Evolutionary conservation across 2,888 invertebrate genomes (phyloP), one percentile per base, ranked within the genome.

Genomic region (Nudaria mundana): DNA sequence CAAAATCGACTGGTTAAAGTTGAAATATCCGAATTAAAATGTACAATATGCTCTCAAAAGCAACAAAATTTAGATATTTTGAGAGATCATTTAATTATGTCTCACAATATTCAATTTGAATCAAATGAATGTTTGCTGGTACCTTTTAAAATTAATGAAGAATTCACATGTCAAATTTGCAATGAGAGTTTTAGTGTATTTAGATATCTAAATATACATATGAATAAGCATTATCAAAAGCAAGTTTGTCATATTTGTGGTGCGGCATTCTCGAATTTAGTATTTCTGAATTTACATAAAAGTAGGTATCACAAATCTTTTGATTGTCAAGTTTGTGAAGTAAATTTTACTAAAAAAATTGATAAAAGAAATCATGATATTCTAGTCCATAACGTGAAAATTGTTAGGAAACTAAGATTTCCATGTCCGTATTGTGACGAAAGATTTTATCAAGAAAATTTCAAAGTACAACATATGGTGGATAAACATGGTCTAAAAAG

Each of bases 201-300:
- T 26, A 56, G 83, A 3, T 40, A 73, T 0, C 45, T 87, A 2
- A 86, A 85, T 23, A 78, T 87, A 1, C 87, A 87, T 37, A 76
- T 85, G 66, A 86, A 87, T 23, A 79, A 61, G 29, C 86, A 88
- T 64, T 87, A 54, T 40, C 78, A 80, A 35, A 86, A 81, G 8
- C 79, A 83, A 40, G 76, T 86, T 0, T 88, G 87, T 14, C 75
- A 86, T 42, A 64, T 81, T 0, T 88, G 87, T 26, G 87, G 87
- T 0, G 71, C 78, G 0, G 82, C 79, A 0, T 88, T 86, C 40
- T 75, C 85, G 0, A 85, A 77, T 61, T 57, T 80, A 26, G 76
- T 80, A 0, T 82, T 83, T 45, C 44, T 84, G 10, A 87, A 81
- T 52, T 48, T 83, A 1, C 86, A 86, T 26, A 81, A 71, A 42